phyloP scores from a whole-genome alignment of 2,113 vertebrate species.

The Heliornis fulica region DNA sequence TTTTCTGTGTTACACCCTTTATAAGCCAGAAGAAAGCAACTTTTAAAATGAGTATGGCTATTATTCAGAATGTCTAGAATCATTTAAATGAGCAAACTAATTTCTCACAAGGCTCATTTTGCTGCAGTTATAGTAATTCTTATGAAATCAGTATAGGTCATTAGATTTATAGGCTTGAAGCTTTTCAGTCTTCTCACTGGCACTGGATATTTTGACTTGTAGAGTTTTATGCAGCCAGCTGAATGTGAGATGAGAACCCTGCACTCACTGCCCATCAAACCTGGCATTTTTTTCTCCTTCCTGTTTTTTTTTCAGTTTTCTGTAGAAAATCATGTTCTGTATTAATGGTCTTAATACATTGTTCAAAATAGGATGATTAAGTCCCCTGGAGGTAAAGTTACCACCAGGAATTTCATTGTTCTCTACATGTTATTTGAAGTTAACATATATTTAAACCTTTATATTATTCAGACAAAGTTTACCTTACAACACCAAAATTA shows the following conservation, averaged over 20 bases:
- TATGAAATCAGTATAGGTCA: not conserved
- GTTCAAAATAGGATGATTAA: not conserved
- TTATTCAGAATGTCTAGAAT: not conserved
- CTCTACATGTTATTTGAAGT: not conserved
- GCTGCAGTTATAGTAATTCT: not conserved
- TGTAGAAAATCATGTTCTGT: not conserved
- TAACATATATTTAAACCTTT: not conserved
- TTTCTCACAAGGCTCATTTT: not conserved
- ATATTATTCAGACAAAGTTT: not conserved
- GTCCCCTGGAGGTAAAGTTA: not conserved
- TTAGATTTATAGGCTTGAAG: not conserved
- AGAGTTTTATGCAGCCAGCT: not conserved
- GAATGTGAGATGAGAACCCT: not conserved
- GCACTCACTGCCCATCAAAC: not conserved
- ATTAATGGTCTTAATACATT: not conserved
- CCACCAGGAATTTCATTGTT: not conserved
- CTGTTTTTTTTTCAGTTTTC: not conserved
- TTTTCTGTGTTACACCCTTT: not conserved
- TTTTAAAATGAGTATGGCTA: not conserved
- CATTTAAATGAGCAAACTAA: not conserved
- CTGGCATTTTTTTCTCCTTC: not conserved
- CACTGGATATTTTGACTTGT: rapidly evolving
- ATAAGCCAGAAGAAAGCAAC: not conserved
- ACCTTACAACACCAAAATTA: not conserved
- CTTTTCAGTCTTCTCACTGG: not conserved